phyloP scores from a whole-genome alignment of 2,797 vertebrate genomes.

The Danio tinwini region DNA sequence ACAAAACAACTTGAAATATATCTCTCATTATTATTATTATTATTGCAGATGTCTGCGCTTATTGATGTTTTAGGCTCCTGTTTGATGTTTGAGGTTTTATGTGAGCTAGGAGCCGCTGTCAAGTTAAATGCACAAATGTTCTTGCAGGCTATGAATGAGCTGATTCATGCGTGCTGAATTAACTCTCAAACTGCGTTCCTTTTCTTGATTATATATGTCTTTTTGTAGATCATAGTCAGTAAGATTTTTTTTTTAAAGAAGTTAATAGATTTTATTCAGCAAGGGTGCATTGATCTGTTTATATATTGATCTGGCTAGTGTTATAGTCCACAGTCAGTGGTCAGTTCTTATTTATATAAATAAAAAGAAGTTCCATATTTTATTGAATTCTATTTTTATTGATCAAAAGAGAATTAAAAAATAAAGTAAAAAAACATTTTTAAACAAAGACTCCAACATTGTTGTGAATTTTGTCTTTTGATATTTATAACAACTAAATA shows the following conservation, averaged over 20 bases:
- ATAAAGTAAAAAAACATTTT: no score
- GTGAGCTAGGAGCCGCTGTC: background rate
- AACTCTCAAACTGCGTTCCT: background rate
- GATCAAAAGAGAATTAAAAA: no score
- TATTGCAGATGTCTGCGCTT: slow-evolving; percentile 1
- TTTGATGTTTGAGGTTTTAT: slow-evolving; percentile 42
- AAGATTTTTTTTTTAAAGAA: no score
- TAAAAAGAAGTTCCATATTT: no score
- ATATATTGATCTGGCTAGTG: no score
- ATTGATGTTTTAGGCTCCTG: slow-evolving; percentile 26
- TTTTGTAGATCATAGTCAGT: background rate
- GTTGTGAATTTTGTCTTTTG: no score
- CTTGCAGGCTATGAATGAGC: slow-evolving; percentile 12
- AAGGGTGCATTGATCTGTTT: background rate
- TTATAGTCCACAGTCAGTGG: no score
- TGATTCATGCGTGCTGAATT: background rate
- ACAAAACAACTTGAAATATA: background rate
- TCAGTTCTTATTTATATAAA: no score
- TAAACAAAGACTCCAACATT: no score
- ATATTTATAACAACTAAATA: no score
- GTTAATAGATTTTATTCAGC: background rate
- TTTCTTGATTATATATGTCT: background rate
- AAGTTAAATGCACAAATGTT: slow-evolving; percentile 20
- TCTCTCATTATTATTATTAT: background rate
- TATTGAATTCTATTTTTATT: no score